Base-by-base conservation (phyloP, 1,140 invertebrate species). In the Lepidurus apus region DNA sequence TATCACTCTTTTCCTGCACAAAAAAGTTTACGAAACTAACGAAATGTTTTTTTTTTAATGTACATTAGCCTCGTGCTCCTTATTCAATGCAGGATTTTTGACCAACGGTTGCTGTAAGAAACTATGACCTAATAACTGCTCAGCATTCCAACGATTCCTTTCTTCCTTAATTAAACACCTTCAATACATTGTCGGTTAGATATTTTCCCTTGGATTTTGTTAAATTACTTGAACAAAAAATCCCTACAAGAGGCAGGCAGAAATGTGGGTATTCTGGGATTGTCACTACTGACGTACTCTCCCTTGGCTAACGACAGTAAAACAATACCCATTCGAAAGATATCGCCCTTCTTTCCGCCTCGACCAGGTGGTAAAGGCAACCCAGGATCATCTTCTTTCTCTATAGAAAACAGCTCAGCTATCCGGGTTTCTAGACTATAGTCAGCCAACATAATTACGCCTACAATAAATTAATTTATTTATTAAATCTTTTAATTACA, bases 341-440 rank as follows among this genome's bases (percentile, higher is more conserved):
- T 88, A 84, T 93, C 92, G 78, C 87, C 87, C 83, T 92, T 93
- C 85, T 92, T 92, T 1, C 88, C 90, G 76, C 91, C 88, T 81
- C 89, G 85, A 76, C 89, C 87, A 81, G 89, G 85, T n/a, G 87
- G 86, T 0, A 85, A 85, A 9, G 88, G 86, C 82, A 86, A 89
- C 80, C 75, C 83, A 74, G 84, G 83, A 78, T 84, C 79, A 78
- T 84, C 79, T 82, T 77, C 79, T 82, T 79, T 75, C 78, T 26
- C 75, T 77, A 76, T 76, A 75, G 34, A 79, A 73, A 42, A 85
- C 82, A 88, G 84, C 78, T 90, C 88, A 26, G 85, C 85, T 73
- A 92, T 80, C 83, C 89, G 87, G 84, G 89, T 90, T 74, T 93
- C 89, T 73, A 94, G 84, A 75, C 91, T 91, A 84, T 90, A 94